Base-by-base conservation (phyloP, 2,113 vertebrate genomes). In the Halichoerus grypus region DNA sequence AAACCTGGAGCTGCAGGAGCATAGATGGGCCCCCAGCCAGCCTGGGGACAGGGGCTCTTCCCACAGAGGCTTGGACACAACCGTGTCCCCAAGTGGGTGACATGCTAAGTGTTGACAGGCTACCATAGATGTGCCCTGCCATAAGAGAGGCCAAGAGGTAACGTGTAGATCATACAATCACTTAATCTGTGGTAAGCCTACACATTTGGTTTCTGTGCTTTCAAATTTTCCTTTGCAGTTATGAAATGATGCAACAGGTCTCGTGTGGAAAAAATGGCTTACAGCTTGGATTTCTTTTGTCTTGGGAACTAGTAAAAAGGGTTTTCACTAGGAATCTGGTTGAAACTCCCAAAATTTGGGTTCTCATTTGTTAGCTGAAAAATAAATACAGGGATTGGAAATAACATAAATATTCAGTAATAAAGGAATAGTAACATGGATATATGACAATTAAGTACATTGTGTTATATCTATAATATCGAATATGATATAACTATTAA, bases 291-390 rank as follows among this genome's bases (percentile, higher is more conserved):
- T 89, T 97, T 91, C 46, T 87, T 93, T 94, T 79, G 65, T 61
- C 12, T 79, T 86, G 77, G 16, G 28, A 96, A 96, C 65, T 63
- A 77, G 12, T 83, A 53, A 72, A 86, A 92, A 77, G 22, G 33
- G 81, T 72, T 97, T 92, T 85, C 59, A 69, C 14, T 26, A 91
- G 87, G 28, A 96, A 95, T 92, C 46, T 95, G 18, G 15, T n/a
- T 53, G 51, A 92, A 92, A 95, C 24, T 96, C 92, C 85, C 67
- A 63, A 94, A 97, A 83, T 59, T 63, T 22, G 79, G 26, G 8
- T 85, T 97, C 65, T 95, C 31, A 31, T 83, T 67, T 92, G 53
- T 77, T 94, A 94, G 63, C n/a, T 76, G 19, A 93, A 97, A 92
- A 81, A 59, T 55, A 88, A 88, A 63, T 84, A 88, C 15, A 76